A percentile compares a stretch with the other conserved stretches of the same genome.
Evolutionary conservation across 2,888 invertebrate genomes (phyloP).

Genomic region (Toxonevra muliebris): DNA sequence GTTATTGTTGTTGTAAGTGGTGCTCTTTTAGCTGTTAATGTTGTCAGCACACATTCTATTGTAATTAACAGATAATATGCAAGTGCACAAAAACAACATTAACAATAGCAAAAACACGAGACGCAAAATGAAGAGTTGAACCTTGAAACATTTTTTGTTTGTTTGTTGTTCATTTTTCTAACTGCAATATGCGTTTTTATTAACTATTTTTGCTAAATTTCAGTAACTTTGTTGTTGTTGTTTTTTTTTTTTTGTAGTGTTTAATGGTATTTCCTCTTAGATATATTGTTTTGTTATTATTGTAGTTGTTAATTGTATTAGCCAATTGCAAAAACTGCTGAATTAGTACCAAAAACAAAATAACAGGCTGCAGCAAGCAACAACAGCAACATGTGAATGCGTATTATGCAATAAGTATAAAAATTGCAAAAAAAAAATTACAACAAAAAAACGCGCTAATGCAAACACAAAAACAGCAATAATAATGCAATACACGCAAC

Average conservation of each 20-base stretch:
- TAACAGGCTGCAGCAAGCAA: neutral
- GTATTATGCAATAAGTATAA: neutral
- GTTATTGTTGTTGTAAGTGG: too few relatives aligned
- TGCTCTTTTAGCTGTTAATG: too few relatives aligned
- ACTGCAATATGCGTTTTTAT: neutral
- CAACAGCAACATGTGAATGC: slow-evolving; percentile 1
- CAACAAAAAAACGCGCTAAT: neutral
- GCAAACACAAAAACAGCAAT: neutral
- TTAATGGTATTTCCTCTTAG: neutral
- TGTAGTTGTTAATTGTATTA: slow-evolving; percentile 14
- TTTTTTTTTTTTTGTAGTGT: neutral
- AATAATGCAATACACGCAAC: neutral
- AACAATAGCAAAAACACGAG: too few relatives aligned
- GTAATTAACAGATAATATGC: too few relatives aligned
- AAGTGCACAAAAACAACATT: too few relatives aligned
- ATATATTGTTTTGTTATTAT: neutral
- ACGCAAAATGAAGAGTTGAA: too few relatives aligned
- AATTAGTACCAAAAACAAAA: neutral
- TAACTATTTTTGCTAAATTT: neutral
- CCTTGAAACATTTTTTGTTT: too few relatives aligned
- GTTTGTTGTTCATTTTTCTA: too few relatives aligned
- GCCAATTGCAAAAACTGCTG: neutral
- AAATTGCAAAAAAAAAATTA: neutral
- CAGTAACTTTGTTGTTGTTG: neutral
- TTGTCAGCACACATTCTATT: too few relatives aligned